Percentiles rank a stretch among this genome's conserved stretches.
phyloP scores from a whole-genome alignment of 2,888 invertebrate species.

The Caprella mutica region DNA sequence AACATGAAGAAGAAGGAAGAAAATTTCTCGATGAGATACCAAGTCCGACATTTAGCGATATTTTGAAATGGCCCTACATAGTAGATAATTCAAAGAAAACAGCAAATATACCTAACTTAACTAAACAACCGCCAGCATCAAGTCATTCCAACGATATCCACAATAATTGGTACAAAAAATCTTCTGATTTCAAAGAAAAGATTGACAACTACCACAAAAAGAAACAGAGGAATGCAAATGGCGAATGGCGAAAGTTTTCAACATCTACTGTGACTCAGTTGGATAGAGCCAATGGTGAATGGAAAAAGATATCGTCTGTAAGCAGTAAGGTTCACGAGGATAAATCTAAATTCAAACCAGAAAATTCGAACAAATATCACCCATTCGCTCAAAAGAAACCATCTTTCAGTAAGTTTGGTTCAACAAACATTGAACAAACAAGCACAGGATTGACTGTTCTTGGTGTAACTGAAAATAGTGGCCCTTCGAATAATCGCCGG shows the following conservation, averaged over 20 bases:
- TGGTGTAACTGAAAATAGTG: slow-evolving; percentile 14
- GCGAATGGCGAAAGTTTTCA: slow-evolving; percentile 21
- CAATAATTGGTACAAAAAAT: too few relatives aligned
- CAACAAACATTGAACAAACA: slow-evolving; percentile 9
- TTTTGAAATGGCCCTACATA: slow-evolving; percentile 1
- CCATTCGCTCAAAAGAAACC: background rate
- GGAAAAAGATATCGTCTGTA: slow-evolving; percentile 24
- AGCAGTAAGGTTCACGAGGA: slow-evolving; percentile 5
- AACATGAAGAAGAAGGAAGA: background rate
- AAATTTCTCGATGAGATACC: background rate
- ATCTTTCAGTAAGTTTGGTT: background rate
- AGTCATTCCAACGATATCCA: background rate
- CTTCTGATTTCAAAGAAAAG: too few relatives aligned
- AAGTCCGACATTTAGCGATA: background rate
- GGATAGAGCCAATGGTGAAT: slow-evolving; percentile 20
- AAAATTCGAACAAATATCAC: background rate
- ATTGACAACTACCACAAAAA: background rate
- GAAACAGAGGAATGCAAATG: slow-evolving; percentile 2
- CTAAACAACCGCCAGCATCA: too few relatives aligned
- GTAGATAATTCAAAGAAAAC: background rate
- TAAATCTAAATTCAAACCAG: background rate
- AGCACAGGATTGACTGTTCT: slow-evolving; percentile 25
- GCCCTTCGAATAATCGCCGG: background rate
- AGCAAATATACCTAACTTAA: too few relatives aligned
- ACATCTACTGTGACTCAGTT: slow-evolving; percentile 24